phyloP scores from a whole-genome alignment of 1,140 invertebrate genomes.

The Drosophila ficusphila region DNA sequence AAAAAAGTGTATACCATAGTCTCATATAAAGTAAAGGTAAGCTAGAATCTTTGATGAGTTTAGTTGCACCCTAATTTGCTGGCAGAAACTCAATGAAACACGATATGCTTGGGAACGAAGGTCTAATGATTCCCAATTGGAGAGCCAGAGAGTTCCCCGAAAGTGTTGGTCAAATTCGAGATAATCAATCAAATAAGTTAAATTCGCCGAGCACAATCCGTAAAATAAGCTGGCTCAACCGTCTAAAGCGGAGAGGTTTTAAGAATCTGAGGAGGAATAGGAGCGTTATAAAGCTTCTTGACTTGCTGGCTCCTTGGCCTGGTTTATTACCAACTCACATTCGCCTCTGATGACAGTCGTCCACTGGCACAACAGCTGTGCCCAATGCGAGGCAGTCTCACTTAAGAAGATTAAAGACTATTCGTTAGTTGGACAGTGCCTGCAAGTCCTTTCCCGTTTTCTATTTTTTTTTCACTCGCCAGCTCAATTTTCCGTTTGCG shows the following conservation, averaged over 20 bases:
- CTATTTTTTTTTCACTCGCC: constrained; percentile 1
- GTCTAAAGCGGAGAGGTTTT: not conserved
- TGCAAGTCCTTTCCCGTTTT: not conserved
- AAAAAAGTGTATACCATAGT: not conserved
- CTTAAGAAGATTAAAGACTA: constrained; percentile 75
- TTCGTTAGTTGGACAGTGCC: constrained; percentile 40
- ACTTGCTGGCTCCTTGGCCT: constrained; percentile 42
- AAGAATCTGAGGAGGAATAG: not conserved
- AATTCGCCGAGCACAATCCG: constrained; percentile 3
- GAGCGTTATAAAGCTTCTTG: constrained; percentile 6
- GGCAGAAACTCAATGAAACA: constrained; percentile 10
- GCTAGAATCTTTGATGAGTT: not conserved
- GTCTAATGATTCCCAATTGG: constrained; percentile 24
- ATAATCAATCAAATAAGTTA: constrained; percentile 36
- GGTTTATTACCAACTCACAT: constrained; percentile 53
- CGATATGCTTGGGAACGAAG: not conserved
- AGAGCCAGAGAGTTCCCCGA: not conserved
- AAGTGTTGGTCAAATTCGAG: constrained; percentile 12
- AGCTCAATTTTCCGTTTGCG: constrained; percentile 41
- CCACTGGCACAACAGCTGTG: constrained; percentile 40
- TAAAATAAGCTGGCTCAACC: constrained; percentile 9
- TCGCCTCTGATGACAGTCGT: constrained; percentile 34
- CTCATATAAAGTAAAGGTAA: not conserved
- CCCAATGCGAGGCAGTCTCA: constrained; percentile 35
- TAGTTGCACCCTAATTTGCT: constrained; percentile 11